Percentiles rank a stretch among this genome's conserved stretches.
Evolutionary conservation across 92 coral and sea anemone species (phyloP).

Genomic region (Blastomussa wellsi): DNA sequence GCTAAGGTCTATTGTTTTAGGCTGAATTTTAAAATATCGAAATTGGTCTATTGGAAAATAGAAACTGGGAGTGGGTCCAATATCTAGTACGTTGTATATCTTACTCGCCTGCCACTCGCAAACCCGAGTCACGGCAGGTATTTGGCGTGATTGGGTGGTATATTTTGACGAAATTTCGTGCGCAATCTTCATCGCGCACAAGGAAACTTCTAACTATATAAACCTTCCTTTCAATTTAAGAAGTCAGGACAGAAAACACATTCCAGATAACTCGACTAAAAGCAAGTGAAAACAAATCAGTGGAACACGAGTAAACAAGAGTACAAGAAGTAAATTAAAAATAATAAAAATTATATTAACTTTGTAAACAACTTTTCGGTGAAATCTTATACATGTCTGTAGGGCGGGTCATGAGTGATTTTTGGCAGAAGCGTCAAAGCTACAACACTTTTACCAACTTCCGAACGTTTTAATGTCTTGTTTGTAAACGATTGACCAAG

Average conservation of each 20-base stretch:
- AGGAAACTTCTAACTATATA: not conserved
- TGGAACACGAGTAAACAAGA: not conserved
- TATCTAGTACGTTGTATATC: not conserved
- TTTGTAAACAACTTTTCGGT: not conserved
- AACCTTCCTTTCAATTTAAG: not conserved
- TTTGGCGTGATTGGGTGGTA: not conserved
- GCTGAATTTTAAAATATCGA: no score
- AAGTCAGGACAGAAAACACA: not conserved
- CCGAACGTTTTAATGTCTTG: not conserved
- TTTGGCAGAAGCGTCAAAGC: not conserved
- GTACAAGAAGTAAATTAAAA: not conserved
- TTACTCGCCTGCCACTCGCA: not conserved
- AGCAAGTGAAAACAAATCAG: not conserved
- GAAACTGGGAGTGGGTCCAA: not conserved
- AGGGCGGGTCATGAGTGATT: not conserved
- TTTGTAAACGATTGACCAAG: not conserved
- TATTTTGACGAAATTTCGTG: not conserved
- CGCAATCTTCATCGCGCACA: not conserved
- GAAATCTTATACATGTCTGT: not conserved
- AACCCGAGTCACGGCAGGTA: not conserved
- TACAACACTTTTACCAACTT: not conserved
- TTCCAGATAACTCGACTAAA: no score
- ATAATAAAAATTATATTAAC: not conserved
- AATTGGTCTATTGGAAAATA: no score
- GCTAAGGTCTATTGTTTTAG: no score